Percentiles rank a stretch among this genome's conserved stretches.
Evolutionary conservation across 2,113 vertebrate genomes (phyloP).

Genomic region (Empidonax alnorum): DNA sequence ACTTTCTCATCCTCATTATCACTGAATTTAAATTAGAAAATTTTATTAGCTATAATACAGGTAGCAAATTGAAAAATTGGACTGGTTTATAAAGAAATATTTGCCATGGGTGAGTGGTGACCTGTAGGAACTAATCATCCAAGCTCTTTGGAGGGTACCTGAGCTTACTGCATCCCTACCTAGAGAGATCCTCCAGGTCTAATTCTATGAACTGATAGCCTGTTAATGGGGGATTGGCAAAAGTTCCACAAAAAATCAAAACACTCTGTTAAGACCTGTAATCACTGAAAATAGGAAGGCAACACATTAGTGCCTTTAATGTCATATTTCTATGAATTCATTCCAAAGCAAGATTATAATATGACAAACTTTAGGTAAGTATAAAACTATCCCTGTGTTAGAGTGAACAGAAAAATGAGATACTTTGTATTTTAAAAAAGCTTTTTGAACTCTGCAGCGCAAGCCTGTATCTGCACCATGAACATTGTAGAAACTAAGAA

Average conservation of each 20-base stretch:
- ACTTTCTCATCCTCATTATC: not conserved
- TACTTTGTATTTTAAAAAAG: not conserved
- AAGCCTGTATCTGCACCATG: not conserved
- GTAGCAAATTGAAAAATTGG: not conserved
- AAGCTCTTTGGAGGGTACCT: not conserved
- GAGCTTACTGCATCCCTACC: not conserved
- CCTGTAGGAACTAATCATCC: not conserved
- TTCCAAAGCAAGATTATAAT: not conserved
- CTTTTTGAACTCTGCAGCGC: not conserved
- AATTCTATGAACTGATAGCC: not conserved
- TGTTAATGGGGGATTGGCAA: not conserved
- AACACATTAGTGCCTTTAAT: not conserved
- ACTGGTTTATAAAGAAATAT: not conserved
- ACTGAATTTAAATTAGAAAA: not conserved
- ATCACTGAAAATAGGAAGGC: not conserved
- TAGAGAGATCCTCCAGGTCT: not conserved
- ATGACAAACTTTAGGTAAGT: not conserved
- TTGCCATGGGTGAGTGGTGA: not conserved
- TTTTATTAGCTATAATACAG: not conserved
- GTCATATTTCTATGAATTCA: not conserved
- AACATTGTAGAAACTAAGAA: not conserved
- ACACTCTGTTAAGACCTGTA: not conserved
- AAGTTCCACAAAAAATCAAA: not conserved
- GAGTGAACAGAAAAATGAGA: not conserved
- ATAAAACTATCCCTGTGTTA: not conserved